Conservation (phyloP, 2,113 vertebrate genomes). For the Psittacara wagleri region DNA sequence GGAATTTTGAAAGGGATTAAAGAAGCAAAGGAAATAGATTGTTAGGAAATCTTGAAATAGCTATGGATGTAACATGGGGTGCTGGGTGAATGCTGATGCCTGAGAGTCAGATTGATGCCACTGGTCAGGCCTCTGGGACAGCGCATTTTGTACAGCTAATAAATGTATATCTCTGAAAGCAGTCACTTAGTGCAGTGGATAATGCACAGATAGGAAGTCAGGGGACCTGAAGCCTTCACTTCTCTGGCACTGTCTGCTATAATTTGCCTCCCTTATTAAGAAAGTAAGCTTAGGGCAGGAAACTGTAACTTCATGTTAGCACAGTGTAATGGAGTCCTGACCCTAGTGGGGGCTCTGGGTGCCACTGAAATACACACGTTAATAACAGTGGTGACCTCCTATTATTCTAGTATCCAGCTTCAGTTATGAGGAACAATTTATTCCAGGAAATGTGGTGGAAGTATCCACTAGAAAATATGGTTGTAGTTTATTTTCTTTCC, state of each 20-base stretch:
- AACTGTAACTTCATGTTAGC: not conserved
- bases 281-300: not conserved
- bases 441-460: not conserved
- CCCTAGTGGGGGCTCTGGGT: not conserved
- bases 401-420: not conserved
- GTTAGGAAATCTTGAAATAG: not conserved
- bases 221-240: not conserved
- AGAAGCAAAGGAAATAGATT: not conserved
- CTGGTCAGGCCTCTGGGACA: not conserved
- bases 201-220: not conserved
- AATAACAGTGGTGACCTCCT: not conserved
- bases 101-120: not conserved
- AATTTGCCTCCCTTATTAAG: slow-evolving; percentile 20
- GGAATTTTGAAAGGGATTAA: not conserved
- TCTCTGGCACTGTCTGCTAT: not conserved
- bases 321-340: slow-evolving; percentile 21
- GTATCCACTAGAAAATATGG: not conserved
- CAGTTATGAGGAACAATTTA: not conserved
- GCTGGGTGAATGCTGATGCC: not conserved
- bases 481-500: not conserved
- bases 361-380: not conserved
- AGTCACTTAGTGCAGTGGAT: not conserved
- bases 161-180: not conserved
- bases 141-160: not conserved
- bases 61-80: not conserved